Evolutionary conservation across 1,140 invertebrate species (phyloP).

Genomic region (Schmidtea mediterranea): DNA sequence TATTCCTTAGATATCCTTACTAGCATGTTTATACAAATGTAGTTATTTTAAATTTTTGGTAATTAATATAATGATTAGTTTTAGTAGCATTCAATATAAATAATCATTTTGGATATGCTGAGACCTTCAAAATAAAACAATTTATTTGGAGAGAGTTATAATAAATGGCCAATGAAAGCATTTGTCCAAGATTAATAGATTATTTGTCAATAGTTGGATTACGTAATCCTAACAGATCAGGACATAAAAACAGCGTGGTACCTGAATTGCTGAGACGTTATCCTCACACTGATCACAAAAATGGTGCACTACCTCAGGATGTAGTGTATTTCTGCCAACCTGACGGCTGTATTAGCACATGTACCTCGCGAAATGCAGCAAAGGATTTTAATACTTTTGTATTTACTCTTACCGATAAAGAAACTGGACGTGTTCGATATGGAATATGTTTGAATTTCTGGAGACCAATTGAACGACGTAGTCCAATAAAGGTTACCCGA

Average conservation of each 20-base stretch:
- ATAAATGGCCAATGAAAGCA: slow-evolving; percentile 22
- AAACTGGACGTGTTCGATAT: slow-evolving; percentile 49
- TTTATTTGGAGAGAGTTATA: no score
- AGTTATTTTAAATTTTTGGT: no score
- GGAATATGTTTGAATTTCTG: slow-evolving; percentile 97
- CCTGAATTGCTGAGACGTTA: slow-evolving; percentile 30
- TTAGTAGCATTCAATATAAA: no score
- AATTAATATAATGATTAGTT: no score
- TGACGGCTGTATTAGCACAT: slow-evolving; percentile 71
- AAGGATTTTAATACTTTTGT: slow-evolving; percentile 40
- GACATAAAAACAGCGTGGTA: background rate
- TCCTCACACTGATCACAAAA: slow-evolving; percentile 71
- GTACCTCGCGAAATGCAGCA: slow-evolving; percentile 23
- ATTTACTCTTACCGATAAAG: slow-evolving; percentile 95
- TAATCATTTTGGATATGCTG: no score
- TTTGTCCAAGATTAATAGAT: slow-evolving; percentile 43
- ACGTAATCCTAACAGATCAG: slow-evolving; percentile 32
- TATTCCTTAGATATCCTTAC: no score
- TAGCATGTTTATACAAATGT: no score
- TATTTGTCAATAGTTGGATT: slow-evolving; percentile 84
- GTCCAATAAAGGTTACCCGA: background rate
- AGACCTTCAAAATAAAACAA: no score
- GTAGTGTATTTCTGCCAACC: slow-evolving; percentile 99
- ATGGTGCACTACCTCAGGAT: slow-evolving; percentile 79
- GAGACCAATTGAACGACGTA: slow-evolving; percentile 35